A percentile compares a stretch with the other conserved stretches of the same genome.
phyloP scores from a whole-genome alignment of 2,797 vertebrate genomes.

The Pipistrellus pipistrellus region DNA sequence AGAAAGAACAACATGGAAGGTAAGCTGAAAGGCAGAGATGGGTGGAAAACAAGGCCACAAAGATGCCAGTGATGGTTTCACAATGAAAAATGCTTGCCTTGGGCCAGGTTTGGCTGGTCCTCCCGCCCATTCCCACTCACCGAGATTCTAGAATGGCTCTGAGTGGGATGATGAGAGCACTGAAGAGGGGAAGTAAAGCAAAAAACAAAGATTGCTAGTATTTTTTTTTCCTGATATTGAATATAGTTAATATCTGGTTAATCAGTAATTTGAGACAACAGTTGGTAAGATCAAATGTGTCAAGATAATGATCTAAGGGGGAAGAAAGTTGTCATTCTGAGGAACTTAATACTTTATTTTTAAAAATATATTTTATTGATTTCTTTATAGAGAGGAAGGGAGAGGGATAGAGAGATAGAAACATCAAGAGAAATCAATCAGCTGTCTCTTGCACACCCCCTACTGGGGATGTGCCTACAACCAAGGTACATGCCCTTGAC shows the following conservation, averaged over 20 bases:
- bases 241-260: neutral
- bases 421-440: no score
- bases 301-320: neutral
- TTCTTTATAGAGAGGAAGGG: no score
- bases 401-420: no score
- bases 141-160: neutral
- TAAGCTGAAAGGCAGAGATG: constrained; percentile 3
- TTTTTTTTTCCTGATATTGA: neutral
- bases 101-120: neutral
- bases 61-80: neutral
- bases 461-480: no score
- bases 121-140: neutral
- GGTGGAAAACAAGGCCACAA: neutral
- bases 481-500: no score
- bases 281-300: neutral
- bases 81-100: constrained; percentile 25
- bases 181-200: neutral
- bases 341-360: neutral
- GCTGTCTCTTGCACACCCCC: no score
- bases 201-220: neutral
- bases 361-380: no score
- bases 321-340: neutral
- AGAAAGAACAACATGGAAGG: constrained; percentile 46
- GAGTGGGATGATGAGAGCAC: neutral
- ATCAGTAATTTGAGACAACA: neutral